Evolutionary conservation across 2,113 vertebrate genomes (phyloP), one percentile per base, ranked within the genome.

Genomic region (Lepisosteus oculatus): DNA sequence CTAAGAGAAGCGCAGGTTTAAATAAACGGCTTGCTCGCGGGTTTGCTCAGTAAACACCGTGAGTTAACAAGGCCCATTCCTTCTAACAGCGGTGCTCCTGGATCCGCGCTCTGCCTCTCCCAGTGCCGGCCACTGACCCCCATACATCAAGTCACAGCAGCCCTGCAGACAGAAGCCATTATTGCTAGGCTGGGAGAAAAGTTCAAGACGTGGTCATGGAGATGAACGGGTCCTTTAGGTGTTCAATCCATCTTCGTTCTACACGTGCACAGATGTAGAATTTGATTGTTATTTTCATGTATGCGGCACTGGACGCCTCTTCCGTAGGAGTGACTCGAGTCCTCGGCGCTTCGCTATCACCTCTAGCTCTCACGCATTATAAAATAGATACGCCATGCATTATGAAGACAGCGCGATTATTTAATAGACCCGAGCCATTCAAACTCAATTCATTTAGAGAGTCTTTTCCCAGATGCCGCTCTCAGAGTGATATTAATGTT

Each of bases 141-240:
- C 92, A 95, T 96, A 95, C 90, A 96, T 97, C 95, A 96, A 91
- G 92, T 90, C 88, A 91, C 79, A 89, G 91, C 90, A 90, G 90
- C 92, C 89, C 87, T 87, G 84, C 87, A 89, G 93, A 93, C 91
- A 95, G 92, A 92, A 92, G 86, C 92, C 94, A 95, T 97, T 97
- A 96, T 96, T 92, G 86, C 91, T 90, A 90, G 91, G 89, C 93
- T 93, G 90, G 87, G 83, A 93, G 89, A 89, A 93, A 94, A 93
- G 94, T 95, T 97, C 94, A 95, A 90, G 84, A 83, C 77, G 88
- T 96, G 94, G 94, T 93, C 92, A 95, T 92, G 91, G 91, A 93
- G 92, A 94, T 92, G 89, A 92, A 91, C 90, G 88, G 89, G 90
- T 85, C 72, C 76, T 80, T 67, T 11, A 73, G 72, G 73, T 87